Evolutionary conservation across 2,888 invertebrate species (phyloP).

Genomic region (Ptilodon capucinus): DNA sequence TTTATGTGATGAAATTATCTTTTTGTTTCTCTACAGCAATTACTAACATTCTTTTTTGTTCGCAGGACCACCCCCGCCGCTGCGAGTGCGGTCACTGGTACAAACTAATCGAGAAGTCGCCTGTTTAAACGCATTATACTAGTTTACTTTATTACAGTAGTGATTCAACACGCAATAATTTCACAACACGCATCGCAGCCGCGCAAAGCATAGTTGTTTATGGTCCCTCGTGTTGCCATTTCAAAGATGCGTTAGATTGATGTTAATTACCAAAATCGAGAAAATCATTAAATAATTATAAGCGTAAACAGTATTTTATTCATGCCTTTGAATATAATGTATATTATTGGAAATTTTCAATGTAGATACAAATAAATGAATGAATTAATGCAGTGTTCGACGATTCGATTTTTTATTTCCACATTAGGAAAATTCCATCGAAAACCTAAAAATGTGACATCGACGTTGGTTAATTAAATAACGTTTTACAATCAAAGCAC

Average conservation of each 20-base stretch:
- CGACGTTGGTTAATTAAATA: no score
- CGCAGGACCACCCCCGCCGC: slow-evolving; percentile 91
- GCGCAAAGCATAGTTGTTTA: slow-evolving; percentile 45
- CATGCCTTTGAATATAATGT: slow-evolving; percentile 26
- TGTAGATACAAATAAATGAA: background rate
- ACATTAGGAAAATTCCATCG: no score
- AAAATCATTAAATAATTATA: slow-evolving; percentile 70
- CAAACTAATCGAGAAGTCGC: slow-evolving; percentile 91
- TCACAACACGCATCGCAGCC: slow-evolving; percentile 50
- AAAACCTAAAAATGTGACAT: no score
- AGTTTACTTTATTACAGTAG: slow-evolving; percentile 66
- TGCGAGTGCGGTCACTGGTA: slow-evolving; percentile 99
- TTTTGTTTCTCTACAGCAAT: background rate
- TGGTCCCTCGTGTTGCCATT: slow-evolving; percentile 54
- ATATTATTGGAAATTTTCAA: slow-evolving; percentile 13
- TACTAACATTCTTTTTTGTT: slow-evolving; percentile 25
- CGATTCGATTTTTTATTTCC: background rate
- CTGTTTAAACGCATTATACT: slow-evolving; percentile 81
- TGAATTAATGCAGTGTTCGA: background rate
- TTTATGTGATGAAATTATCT: no score
- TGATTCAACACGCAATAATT: slow-evolving; percentile 54
- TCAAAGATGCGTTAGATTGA: slow-evolving; percentile 54
- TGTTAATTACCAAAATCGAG: slow-evolving; percentile 38
- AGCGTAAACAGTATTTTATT: slow-evolving; percentile 71
- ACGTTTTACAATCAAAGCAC: no score